phyloP scores from a whole-genome alignment of 2,113 vertebrate genomes.

The Egretta garzetta region DNA sequence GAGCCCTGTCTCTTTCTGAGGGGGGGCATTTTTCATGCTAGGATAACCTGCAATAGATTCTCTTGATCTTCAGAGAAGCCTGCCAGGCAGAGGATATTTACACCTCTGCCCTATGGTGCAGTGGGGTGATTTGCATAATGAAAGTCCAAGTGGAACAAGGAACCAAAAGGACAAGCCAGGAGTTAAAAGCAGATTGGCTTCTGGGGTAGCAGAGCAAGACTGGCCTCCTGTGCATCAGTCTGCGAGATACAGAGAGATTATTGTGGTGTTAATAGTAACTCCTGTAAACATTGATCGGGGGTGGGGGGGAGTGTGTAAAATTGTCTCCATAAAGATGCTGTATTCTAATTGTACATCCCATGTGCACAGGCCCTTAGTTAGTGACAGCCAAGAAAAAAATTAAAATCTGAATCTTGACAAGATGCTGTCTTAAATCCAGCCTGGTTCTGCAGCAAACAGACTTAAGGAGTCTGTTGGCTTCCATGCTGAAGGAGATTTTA shows the following conservation, averaged over 20 bases:
- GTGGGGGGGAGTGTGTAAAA: not conserved
- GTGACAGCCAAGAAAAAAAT: not conserved
- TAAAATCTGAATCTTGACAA: not conserved
- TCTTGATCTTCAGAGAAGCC: slow-evolving; percentile 52
- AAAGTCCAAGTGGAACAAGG: slow-evolving; percentile 13
- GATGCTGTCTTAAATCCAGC: not conserved
- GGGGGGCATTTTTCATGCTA: slow-evolving; percentile 59
- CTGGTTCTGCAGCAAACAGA: not conserved
- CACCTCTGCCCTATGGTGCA: slow-evolving; percentile 9
- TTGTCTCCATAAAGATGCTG: not conserved
- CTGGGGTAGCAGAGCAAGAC: not conserved
- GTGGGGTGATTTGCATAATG: slow-evolving; percentile 51
- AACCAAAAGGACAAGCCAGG: not conserved
- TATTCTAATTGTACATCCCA: not conserved
- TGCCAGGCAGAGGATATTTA: slow-evolving; percentile 49
- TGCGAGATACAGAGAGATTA: not conserved
- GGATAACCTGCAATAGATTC: slow-evolving; percentile 42
- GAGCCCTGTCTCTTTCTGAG: slow-evolving; percentile 34
- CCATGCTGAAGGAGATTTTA: not conserved
- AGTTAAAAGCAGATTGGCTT: slow-evolving; percentile 26
- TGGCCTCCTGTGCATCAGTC: not conserved
- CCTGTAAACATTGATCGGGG: not conserved
- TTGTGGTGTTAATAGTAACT: not conserved
- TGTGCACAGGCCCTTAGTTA: not conserved
- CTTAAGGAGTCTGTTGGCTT: not conserved